Evolutionary conservation across 2,113 vertebrate genomes (phyloP), one percentile per base, ranked within the genome.

Genomic region (Tupaia chinensis): DNA sequence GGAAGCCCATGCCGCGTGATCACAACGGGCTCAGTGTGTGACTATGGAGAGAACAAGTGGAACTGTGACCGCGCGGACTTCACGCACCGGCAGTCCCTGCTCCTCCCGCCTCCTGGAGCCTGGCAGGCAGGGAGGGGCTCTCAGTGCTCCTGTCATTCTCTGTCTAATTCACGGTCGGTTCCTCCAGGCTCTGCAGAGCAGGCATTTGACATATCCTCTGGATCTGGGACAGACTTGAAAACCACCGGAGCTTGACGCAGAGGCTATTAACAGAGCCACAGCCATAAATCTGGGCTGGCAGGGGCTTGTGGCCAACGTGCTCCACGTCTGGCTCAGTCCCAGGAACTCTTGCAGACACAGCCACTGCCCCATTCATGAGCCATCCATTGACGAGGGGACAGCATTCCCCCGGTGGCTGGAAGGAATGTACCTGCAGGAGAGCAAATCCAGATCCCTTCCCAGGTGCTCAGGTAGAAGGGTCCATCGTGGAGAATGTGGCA

Each of bases 1-100:
- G 77, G 90, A 20, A 79, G 3, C 61, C 76, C 13, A 9, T 1
- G 3, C 32, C 89, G 3, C 0, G 2, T 22, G 60, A 23, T 5
- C 27, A 32, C 0, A 0, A 8, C 4, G 58, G 73, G 29, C 10
- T 22, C 17, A 9, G 14, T 17, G 22, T 56, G 3, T 16, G 0
- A 27, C 9, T 29, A 10, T 53, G 53, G 80, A 27, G 61, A 25
- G 65, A 44, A 70, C 10, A 54, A 27, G 15, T 27, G 63, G 25
- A 65, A 66, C 34, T 13, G 14, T 32, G 74, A 53, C 32, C n/a
- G 9, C 15, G 0, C 3, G 58, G 63, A 66, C 19, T 66, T 14
- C 56, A 27, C 54, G 70, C 56, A 16, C 20, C 19, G 66, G 44
- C 58, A 27, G 56, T 58, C 15, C 66, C 22, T n/a, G 9, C 14